phyloP scores from a whole-genome alignment of 2,888 invertebrate genomes.

The Zygothrica quintamaculata region DNA sequence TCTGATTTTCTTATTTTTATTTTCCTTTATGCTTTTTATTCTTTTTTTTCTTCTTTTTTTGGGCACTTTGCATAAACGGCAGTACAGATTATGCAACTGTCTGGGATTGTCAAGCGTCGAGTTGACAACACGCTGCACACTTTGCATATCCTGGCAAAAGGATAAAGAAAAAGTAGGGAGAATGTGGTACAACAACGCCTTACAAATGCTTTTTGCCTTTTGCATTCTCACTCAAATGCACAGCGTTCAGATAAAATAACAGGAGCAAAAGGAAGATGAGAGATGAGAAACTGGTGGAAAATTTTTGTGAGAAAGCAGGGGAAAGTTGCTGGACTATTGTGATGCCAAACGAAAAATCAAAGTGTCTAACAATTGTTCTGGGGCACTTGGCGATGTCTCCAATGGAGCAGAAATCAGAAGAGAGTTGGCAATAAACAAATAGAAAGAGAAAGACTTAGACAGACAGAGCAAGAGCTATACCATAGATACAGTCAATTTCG shows the following conservation, averaged over 20 bases:
- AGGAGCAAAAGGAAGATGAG: neutral
- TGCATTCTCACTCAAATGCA: slow-evolving; percentile 63
- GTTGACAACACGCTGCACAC: slow-evolving; percentile 66
- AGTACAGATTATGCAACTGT: slow-evolving; percentile 78
- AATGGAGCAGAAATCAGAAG: slow-evolving; percentile 35
- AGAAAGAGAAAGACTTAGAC: slow-evolving; percentile 1
- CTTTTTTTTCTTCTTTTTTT: slow-evolving; percentile 38
- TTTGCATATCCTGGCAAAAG: slow-evolving; percentile 68
- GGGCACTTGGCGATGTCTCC: slow-evolving; percentile 62
- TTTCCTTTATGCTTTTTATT: slow-evolving; percentile 17
- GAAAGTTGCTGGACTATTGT: slow-evolving; percentile 67
- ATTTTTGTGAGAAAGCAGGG: too few species aligned
- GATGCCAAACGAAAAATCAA: slow-evolving; percentile 70
- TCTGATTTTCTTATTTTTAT: slow-evolving; percentile 1
- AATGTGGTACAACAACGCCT: slow-evolving; percentile 18
- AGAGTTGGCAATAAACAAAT: neutral
- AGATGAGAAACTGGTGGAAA: slow-evolving; percentile 1
- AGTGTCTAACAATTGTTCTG: slow-evolving; percentile 68
- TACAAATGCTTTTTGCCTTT: slow-evolving; percentile 72
- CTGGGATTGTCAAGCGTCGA: slow-evolving; percentile 67
- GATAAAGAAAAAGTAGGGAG: slow-evolving; percentile 42
- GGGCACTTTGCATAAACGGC: slow-evolving; percentile 73
- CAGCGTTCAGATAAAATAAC: slow-evolving; percentile 49
- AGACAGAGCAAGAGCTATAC: slow-evolving; percentile 6
- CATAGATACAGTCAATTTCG: slow-evolving; percentile 50